Percentiles rank a stretch among this genome's conserved stretches.
Conservation (phyloP, 2,888 invertebrate species). For the Sinohyriopsis cumingii region DNA sequence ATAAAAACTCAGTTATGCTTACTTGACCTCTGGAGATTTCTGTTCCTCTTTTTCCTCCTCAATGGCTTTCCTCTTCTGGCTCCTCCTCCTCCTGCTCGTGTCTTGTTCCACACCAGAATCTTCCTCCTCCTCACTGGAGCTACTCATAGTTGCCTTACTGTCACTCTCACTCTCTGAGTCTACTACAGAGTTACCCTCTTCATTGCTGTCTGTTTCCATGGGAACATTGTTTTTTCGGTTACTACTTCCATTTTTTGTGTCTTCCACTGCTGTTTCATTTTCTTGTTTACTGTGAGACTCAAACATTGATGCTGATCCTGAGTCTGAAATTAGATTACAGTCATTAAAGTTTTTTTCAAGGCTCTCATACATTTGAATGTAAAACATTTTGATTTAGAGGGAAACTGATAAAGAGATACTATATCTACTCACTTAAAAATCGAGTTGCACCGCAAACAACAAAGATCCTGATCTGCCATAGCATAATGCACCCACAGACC, state of each 20-base stretch:
- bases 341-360: background rate
- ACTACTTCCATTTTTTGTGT: conserved; percentile 18
- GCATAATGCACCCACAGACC: too few species aligned
- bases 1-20: conserved; percentile 1
- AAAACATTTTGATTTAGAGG: background rate
- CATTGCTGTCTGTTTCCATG: conserved; percentile 35
- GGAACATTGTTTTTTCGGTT: conserved; percentile 27
- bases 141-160: conserved; percentile 33
- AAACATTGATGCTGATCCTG: conserved; percentile 12
- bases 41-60: conserved; percentile 11
- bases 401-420: background rate
- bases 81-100: conserved; percentile 11
- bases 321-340: conserved; percentile 15
- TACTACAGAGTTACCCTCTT: conserved; percentile 42
- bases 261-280: too few species aligned
- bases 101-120: conserved; percentile 9
- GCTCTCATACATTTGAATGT: background rate
- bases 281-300: too few species aligned
- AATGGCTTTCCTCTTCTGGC: conserved; percentile 7
- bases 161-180: conserved; percentile 45
- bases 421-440: too few species aligned
- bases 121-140: conserved; percentile 22
- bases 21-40: conserved; percentile 19
- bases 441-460: too few species aligned
- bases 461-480: too few species aligned